These are phyloP conservation scores for Ridgeia piscesae DNA, from an alignment of 1,140 invertebrate genomes.

Conservation along the genomic window DNA sequence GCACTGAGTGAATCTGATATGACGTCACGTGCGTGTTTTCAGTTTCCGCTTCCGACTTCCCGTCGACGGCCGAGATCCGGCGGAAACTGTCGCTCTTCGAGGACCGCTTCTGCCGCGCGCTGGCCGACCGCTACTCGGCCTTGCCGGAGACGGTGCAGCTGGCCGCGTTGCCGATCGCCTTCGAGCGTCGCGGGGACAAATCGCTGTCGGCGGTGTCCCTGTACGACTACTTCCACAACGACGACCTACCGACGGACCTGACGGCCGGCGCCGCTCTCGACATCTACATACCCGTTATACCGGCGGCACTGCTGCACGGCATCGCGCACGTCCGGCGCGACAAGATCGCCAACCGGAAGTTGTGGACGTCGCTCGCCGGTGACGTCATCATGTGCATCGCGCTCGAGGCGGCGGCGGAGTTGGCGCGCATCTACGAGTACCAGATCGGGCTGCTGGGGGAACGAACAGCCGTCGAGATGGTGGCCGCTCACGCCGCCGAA, in stretches of 20 bases:
- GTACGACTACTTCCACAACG: constrained; percentile 7
- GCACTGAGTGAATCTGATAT: no score
- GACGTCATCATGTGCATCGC: constrained; percentile 25
- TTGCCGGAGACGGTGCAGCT: constrained; percentile 27
- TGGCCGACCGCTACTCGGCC: constrained; percentile 17
- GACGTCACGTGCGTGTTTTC: background rate
- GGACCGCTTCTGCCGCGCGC: constrained; percentile 16
- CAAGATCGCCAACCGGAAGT: background rate
- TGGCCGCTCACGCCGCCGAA: constrained; percentile 17
- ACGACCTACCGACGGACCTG: constrained; percentile 1
- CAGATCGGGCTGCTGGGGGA: constrained; percentile 27
- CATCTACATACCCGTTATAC: constrained; percentile 17
- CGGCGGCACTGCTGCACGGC: constrained; percentile 12
- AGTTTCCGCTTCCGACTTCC: constrained; percentile 23
- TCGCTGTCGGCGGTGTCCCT: background rate
- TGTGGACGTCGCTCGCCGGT: constrained; percentile 20
- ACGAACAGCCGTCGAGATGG: constrained; percentile 9
- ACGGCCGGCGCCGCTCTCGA: background rate
- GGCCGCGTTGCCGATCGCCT: constrained; percentile 22
- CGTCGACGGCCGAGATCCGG: constrained; percentile 19
- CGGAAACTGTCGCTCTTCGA: constrained; percentile 22
- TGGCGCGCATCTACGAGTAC: constrained; percentile 30
- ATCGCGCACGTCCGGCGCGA: constrained; percentile 22
- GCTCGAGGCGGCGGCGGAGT: constrained; percentile 24
- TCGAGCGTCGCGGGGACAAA: background rate